Percentiles rank a stretch among this genome's conserved stretches.
These are phyloP conservation scores for Psammodynastes pulverulentus DNA, from an alignment of 2,113 vertebrate genomes.

Conservation along the genomic window DNA sequence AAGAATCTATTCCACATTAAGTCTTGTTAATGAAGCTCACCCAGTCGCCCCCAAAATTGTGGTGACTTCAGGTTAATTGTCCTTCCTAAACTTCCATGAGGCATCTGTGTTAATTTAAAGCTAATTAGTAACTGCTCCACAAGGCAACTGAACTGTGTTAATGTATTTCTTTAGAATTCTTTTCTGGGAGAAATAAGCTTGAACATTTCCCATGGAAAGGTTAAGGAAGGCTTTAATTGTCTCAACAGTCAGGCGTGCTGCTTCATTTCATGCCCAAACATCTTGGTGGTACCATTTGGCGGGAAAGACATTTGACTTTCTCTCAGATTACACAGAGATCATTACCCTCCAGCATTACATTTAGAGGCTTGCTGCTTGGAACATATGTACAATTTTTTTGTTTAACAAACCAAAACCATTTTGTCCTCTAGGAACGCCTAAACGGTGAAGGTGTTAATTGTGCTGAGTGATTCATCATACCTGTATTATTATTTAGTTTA, in stretches of 20 bases:
- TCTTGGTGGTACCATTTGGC: not conserved
- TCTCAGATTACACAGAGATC: not conserved
- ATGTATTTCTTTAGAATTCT: slow-evolving; percentile 7
- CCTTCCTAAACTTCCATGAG: slow-evolving; percentile 16
- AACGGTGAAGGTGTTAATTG: not conserved
- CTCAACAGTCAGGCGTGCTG: not conserved
- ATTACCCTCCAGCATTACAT: not conserved
- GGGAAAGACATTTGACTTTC: not conserved
- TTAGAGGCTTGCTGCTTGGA: not conserved
- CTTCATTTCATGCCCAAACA: not conserved
- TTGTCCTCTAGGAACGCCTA: not conserved
- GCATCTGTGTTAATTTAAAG: slow-evolving; percentile 13
- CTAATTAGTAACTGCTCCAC: not conserved
- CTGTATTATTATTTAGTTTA: not conserved
- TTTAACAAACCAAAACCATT: not conserved
- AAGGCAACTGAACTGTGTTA: not conserved
- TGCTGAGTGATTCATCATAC: not conserved
- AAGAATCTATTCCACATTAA: not conserved
- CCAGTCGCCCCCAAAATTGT: not conserved
- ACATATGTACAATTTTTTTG: not conserved
- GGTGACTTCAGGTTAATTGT: slow-evolving; percentile 20
- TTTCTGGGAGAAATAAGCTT: not conserved
- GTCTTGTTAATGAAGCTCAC: not conserved
- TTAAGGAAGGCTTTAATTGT: not conserved
- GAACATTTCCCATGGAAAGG: not conserved